Evolutionary conservation across 2,888 invertebrate genomes (phyloP).

Genomic region (Myopa tessellatipennis): DNA sequence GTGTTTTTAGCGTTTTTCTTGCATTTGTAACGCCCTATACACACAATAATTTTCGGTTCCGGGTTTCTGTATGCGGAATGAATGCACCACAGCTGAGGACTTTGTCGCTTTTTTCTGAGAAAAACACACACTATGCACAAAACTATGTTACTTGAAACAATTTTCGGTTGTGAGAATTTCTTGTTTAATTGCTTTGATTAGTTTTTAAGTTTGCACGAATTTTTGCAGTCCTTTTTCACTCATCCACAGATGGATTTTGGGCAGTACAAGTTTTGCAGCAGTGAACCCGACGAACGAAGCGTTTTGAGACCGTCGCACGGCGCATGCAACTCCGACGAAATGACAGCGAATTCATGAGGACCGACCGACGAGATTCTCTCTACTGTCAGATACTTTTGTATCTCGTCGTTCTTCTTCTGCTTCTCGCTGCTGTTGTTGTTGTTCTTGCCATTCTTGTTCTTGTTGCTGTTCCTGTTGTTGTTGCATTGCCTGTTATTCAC

Average conservation of each 20-base stretch:
- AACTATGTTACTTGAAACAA: too few species aligned
- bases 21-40: not conserved
- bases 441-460: constrained; percentile 20
- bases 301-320: constrained; percentile 25
- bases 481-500: constrained; percentile 13
- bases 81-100: too few species aligned
- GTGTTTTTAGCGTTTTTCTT: not conserved
- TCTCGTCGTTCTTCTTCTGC: not conserved
- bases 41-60: not conserved
- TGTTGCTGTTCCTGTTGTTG: constrained; percentile 17
- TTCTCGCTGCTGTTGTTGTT: constrained; percentile 6
- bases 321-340: constrained; percentile 6
- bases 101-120: too few species aligned
- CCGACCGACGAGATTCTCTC: constrained; percentile 28
- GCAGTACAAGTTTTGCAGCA: constrained; percentile 33
- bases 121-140: too few species aligned
- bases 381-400: constrained; percentile 32
- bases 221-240: constrained; percentile 5
- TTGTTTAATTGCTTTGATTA: too few species aligned
- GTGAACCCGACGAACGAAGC: constrained; percentile 25
- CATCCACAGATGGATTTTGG: constrained; percentile 34
- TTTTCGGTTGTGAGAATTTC: too few species aligned
- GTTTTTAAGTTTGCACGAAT: not conserved
- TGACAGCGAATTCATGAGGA: constrained; percentile 37
- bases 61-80: not conserved